These are phyloP conservation scores for Pluvialis apricaria DNA, from an alignment of 2,113 vertebrate genomes.

Conservation along the genomic window DNA sequence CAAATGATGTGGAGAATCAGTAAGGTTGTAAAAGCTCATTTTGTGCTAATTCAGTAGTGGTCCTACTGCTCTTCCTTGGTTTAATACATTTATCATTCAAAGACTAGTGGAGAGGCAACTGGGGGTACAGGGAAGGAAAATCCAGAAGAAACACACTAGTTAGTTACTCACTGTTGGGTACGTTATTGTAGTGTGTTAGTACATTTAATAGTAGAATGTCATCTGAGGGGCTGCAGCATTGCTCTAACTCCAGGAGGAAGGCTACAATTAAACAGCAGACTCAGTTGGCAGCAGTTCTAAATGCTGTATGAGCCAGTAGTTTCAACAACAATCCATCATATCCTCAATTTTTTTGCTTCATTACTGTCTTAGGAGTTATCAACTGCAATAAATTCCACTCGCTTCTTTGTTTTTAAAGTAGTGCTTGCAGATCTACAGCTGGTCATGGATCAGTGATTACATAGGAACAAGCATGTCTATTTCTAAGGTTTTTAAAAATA, in stretches of 20 bases:
- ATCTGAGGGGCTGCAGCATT: neutral
- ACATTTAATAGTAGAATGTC: neutral
- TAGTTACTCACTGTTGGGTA: neutral
- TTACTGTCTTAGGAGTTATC: neutral
- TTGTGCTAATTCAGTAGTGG: neutral
- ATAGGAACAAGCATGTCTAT: neutral
- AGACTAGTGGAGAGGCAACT: accelerated
- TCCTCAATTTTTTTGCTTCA: neutral
- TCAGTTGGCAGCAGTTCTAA: neutral
- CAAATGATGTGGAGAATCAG: neutral
- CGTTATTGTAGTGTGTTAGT: neutral
- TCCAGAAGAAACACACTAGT: neutral
- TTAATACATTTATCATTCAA: neutral
- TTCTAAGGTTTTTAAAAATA: neutral
- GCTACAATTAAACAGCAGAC: neutral
- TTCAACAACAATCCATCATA: neutral
- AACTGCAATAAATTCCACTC: neutral
- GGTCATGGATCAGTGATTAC: neutral
- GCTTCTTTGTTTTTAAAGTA: neutral
- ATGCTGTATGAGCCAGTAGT: neutral
- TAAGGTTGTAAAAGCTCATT: neutral
- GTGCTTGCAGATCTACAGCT: neutral
- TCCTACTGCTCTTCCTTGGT: neutral
- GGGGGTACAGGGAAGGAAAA: neutral
- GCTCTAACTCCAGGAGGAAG: neutral